These are phyloP conservation scores for Nothobranchius kuhntae DNA, from an alignment of 2,113 vertebrate genomes.

Conservation along the genomic window DNA sequence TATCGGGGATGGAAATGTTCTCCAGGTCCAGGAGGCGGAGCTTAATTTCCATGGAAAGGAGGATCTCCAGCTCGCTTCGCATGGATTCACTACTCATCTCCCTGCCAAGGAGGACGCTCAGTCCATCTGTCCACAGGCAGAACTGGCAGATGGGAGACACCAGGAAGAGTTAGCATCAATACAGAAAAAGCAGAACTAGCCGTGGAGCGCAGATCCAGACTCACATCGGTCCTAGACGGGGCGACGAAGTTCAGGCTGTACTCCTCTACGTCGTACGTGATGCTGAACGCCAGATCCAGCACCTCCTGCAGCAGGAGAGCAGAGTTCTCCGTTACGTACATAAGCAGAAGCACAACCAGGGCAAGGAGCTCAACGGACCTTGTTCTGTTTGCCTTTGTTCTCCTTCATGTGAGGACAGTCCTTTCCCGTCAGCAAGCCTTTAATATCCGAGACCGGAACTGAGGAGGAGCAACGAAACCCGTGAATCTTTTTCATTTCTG, in stretches of 20 bases:
- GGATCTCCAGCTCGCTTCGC: constrained; percentile 91
- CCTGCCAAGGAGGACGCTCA: constrained; percentile 88
- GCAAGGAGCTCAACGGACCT: constrained; percentile 77
- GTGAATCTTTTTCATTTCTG: too few relatives aligned
- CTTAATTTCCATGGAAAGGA: constrained; percentile 97
- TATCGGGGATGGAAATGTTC: constrained; percentile 90
- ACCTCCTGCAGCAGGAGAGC: constrained; percentile 80
- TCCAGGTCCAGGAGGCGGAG: constrained; percentile 94
- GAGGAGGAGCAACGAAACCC: neutral
- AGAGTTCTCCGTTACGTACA: neutral
- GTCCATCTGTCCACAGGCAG: constrained; percentile 94
- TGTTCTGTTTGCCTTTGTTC: constrained; percentile 93
- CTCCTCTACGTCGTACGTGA: constrained; percentile 89
- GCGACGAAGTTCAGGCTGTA: constrained; percentile 91
- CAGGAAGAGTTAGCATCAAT: neutral
- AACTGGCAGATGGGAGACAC: constrained; percentile 77
- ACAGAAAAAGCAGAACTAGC: neutral
- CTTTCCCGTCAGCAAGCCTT: constrained; percentile 88
- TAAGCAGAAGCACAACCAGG: neutral
- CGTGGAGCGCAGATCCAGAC: constrained; percentile 44
- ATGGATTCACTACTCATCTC: constrained; percentile 92
- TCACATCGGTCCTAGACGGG: constrained; percentile 89
- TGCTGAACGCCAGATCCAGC: constrained; percentile 91
- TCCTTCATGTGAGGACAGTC: constrained; percentile 96
- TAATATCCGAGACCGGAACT: constrained; percentile 95